phyloP scores from a whole-genome alignment of 1,140 invertebrate species.

The Melanaphis sacchari region DNA sequence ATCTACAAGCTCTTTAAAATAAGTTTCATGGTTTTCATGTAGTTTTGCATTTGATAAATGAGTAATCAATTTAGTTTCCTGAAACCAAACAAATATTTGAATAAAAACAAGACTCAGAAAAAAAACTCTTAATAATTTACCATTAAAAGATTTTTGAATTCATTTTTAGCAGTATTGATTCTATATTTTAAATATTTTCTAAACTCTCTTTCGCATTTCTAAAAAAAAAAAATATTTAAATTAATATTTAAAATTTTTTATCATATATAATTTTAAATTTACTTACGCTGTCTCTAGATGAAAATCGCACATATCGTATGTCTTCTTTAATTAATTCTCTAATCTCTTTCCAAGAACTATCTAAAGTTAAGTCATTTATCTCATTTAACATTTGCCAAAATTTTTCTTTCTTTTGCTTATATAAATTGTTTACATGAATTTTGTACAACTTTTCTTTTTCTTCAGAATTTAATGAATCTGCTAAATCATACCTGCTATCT shows the following conservation, averaged over 20 bases:
- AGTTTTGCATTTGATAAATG: constrained; percentile 84
- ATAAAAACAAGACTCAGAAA: constrained; percentile 42
- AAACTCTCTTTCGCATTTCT: constrained; percentile 95
- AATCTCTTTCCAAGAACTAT: constrained; percentile 91
- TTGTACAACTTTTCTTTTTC: constrained; percentile 92
- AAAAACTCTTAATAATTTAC: constrained; percentile 62
- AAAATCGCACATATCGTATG: constrained; percentile 88
- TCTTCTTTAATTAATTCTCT: constrained; percentile 90
- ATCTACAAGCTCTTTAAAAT: constrained; percentile 88
- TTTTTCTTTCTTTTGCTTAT: constrained; percentile 90
- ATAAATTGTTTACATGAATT: constrained; percentile 86
- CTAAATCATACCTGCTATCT: constrained; percentile 92
- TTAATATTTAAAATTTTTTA: background rate
- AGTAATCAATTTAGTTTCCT: constrained; percentile 95
- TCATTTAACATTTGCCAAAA: constrained; percentile 86
- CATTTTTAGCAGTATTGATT: constrained; percentile 86
- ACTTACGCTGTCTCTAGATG: constrained; percentile 83
- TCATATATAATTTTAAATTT: background rate
- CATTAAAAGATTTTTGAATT: constrained; percentile 90
- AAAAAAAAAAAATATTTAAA: constrained; percentile 62
- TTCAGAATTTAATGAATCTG: constrained; percentile 85
- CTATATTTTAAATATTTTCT: constrained; percentile 96
- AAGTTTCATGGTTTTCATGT: constrained; percentile 74
- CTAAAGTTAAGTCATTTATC: constrained; percentile 75
- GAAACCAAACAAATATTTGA: constrained; percentile 61